A percentile compares a stretch with the other conserved stretches of the same genome.
These are phyloP conservation scores for Lampropteryx suffumata DNA, from an alignment of 2,888 invertebrate species.

Conservation along the genomic window DNA sequence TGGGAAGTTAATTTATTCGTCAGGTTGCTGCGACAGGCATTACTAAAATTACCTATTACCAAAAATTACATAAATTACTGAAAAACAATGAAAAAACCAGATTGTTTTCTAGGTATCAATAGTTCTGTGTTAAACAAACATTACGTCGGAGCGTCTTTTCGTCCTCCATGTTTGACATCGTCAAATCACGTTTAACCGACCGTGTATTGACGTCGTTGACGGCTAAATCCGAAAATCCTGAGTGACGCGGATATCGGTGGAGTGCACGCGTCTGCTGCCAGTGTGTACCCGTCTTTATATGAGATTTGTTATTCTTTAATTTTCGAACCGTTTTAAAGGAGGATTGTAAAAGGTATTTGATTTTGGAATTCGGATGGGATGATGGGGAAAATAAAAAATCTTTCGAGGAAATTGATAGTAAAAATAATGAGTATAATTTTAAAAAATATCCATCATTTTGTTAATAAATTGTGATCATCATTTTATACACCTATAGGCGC, in stretches of 20 bases:
- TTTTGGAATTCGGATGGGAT: conserved; percentile 10
- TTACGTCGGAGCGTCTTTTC: conserved; percentile 6
- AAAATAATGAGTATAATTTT: too few species aligned
- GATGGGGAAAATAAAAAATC: background rate
- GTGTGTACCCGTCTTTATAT: conserved; percentile 32
- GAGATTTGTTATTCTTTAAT: conserved; percentile 34
- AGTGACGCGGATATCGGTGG: conserved; percentile 48
- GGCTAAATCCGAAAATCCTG: conserved; percentile 65
- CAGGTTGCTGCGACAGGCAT: background rate
- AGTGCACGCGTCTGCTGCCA: conserved; percentile 31
- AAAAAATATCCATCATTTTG: too few species aligned
- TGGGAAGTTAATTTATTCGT: conserved; percentile 2
- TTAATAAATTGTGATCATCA: too few species aligned
- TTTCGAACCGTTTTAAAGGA: conserved; percentile 22
- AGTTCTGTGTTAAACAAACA: background rate
- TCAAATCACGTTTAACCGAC: conserved; percentile 28
- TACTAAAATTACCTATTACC: too few species aligned
- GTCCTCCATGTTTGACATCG: conserved; percentile 17
- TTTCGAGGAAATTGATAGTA: background rate
- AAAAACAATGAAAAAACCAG: too few species aligned
- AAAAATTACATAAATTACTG: too few species aligned
- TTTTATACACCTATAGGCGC: too few species aligned
- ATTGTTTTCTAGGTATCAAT: too few species aligned
- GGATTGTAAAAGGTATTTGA: conserved; percentile 19
- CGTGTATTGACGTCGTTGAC: conserved; percentile 42